Conservation (phyloP, 1,140 invertebrate genomes). For the Danaus plexippus region DNA sequence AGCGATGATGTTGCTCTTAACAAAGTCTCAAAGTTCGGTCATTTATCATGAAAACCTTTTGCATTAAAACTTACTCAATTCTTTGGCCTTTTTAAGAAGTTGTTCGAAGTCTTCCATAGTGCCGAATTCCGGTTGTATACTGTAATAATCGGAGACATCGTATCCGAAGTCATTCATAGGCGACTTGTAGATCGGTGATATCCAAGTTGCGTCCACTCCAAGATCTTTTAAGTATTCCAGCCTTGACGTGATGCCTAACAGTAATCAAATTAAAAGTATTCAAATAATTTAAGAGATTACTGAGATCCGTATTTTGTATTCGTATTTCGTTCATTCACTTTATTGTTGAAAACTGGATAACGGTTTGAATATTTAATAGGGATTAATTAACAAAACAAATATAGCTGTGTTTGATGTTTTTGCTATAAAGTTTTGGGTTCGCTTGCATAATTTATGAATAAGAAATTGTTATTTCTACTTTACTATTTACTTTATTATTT, state of each 20-base stretch:
- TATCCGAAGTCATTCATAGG: constrained; percentile 79
- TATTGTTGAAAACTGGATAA: too few relatives aligned
- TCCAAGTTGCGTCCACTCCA: constrained; percentile 74
- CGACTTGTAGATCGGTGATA: constrained; percentile 79
- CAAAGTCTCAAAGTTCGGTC: constrained; percentile 13
- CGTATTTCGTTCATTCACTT: too few relatives aligned
- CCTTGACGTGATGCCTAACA: constrained; percentile 71
- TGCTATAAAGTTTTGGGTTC: too few relatives aligned
- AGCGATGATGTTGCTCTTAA: constrained; percentile 1
- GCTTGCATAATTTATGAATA: too few relatives aligned
- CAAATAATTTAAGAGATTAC: too few relatives aligned
- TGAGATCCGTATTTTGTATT: too few relatives aligned
- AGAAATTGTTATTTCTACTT: too few relatives aligned
- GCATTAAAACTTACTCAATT: constrained; percentile 51
- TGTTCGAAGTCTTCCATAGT: constrained; percentile 76
- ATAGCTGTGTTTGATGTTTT: too few relatives aligned
- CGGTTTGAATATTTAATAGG: too few relatives aligned
- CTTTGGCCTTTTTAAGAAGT: constrained; percentile 64
- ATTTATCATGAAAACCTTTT: constrained; percentile 14
- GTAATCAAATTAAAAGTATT: too few relatives aligned
- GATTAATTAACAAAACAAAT: too few relatives aligned
- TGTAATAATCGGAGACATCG: constrained; percentile 76
- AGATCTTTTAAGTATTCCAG: constrained; percentile 74
- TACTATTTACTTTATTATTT: too few relatives aligned
- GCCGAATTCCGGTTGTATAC: constrained; percentile 75